Evolutionary conservation across 2,113 vertebrate species (phyloP).

Genomic region (Oncorhynchus mykiss): DNA sequence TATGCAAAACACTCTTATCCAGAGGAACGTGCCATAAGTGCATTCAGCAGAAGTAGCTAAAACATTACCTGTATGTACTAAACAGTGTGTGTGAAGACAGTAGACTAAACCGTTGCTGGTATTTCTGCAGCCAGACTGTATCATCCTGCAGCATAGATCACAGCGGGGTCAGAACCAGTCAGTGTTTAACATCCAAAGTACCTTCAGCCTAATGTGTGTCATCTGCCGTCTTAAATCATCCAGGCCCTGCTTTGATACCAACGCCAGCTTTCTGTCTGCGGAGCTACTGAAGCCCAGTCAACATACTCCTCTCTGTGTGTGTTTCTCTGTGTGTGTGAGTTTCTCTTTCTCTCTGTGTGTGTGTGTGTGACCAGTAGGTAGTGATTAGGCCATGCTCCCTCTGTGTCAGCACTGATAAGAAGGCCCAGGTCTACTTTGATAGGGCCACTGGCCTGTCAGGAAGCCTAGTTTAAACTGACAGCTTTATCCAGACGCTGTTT

Average conservation of each 20-base stretch:
- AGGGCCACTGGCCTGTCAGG: constrained; percentile 72
- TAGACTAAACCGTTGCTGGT: too few species aligned
- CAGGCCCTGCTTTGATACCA: constrained; percentile 48
- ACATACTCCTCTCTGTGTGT: not conserved
- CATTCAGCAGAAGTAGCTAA: too few species aligned
- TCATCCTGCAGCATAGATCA: constrained; percentile 27
- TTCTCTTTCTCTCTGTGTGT: not conserved
- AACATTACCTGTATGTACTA: too few species aligned
- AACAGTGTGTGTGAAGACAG: too few species aligned
- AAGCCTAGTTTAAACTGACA: constrained; percentile 62
- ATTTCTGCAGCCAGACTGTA: too few species aligned
- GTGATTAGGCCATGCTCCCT: constrained; percentile 65
- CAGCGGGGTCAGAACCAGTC: constrained; percentile 40
- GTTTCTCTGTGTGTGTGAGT: constrained; percentile 19
- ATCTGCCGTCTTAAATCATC: constrained; percentile 58
- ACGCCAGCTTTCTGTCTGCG: constrained; percentile 59
- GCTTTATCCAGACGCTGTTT: constrained; percentile 69
- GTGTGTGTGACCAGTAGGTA: constrained; percentile 47
- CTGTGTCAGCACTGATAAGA: constrained; percentile 78
- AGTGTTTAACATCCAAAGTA: constrained; percentile 46
- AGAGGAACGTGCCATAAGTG: too few species aligned
- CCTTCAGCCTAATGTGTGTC: constrained; percentile 49
- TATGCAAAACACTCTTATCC: too few species aligned
- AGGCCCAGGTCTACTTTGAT: constrained; percentile 66
- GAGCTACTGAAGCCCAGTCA: constrained; percentile 25